phyloP scores from a whole-genome alignment of 2,888 invertebrate species.

The Diarsia brunnea region DNA sequence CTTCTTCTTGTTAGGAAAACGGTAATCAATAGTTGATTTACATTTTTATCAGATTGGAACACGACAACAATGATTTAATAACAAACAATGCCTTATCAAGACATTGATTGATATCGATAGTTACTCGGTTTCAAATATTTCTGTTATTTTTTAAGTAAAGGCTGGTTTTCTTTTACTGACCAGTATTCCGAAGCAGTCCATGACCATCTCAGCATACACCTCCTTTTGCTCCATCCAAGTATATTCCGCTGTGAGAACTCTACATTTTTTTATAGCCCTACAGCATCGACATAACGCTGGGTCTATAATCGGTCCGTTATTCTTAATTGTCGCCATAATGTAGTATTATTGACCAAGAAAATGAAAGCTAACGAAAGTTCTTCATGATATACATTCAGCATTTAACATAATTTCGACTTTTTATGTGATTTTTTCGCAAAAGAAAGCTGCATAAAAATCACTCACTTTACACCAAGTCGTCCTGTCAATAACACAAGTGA shows the following conservation, averaged over 20 bases:
- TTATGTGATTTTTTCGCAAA: constrained; percentile 34
- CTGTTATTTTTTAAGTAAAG: background rate
- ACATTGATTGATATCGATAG: background rate
- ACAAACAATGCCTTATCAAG: background rate
- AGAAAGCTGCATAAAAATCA: constrained; percentile 40
- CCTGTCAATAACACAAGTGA: constrained; percentile 57
- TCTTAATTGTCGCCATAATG: constrained; percentile 82
- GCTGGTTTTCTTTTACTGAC: constrained; percentile 71
- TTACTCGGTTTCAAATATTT: background rate
- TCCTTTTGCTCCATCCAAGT: constrained; percentile 87
- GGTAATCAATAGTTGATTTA: background rate
- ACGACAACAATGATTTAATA: background rate
- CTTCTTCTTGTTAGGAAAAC: background rate
- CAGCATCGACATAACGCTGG: constrained; percentile 88
- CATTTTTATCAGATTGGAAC: background rate
- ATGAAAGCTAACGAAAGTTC: constrained; percentile 33
- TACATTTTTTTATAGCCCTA: constrained; percentile 87
- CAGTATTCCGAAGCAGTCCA: constrained; percentile 87
- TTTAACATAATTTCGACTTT: constrained; percentile 51
- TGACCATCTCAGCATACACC: constrained; percentile 86
- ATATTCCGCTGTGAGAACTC: constrained; percentile 85
- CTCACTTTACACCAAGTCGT: constrained; percentile 40
- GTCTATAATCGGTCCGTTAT: constrained; percentile 85
- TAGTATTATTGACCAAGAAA: constrained; percentile 1
- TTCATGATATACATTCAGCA: constrained; percentile 60